phyloP scores from a whole-genome alignment of 2,113 vertebrate genomes.

The Phrynosoma platyrhinos region DNA sequence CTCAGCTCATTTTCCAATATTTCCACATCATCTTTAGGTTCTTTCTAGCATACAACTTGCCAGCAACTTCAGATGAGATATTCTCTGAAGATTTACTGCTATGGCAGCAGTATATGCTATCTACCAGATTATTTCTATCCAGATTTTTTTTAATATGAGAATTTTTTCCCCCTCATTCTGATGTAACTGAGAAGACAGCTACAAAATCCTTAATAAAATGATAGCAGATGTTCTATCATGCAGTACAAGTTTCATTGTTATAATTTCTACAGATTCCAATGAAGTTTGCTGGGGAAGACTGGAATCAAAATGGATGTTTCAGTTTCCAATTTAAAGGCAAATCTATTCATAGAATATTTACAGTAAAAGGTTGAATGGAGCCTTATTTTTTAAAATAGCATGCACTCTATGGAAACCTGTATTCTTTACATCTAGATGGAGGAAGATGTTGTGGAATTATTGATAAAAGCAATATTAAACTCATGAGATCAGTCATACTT shows the following conservation, averaged over 20 bases:
- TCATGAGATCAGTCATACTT: neutral
- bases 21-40: neutral
- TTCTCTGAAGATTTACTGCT: neutral
- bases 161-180: slow-evolving; percentile 60
- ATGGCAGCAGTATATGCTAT: slow-evolving; percentile 17
- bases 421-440: neutral
- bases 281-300: slow-evolving; percentile 29
- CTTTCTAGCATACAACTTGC: neutral
- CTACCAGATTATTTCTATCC: slow-evolving; percentile 42
- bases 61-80: neutral
- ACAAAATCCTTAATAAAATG: slow-evolving; percentile 73
- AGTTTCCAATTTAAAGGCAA: neutral
- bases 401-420: neutral
- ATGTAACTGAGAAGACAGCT: slow-evolving; percentile 69
- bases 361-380: neutral
- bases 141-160: slow-evolving; percentile 35
- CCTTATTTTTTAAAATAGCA: neutral
- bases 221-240: slow-evolving; percentile 68
- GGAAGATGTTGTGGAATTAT: neutral
- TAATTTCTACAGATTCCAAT: slow-evolving; percentile 63
- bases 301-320: slow-evolving; percentile 33
- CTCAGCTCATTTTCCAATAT: neutral
- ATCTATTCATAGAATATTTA: neutral
- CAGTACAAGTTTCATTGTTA: slow-evolving; percentile 63
- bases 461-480: slow-evolving; percentile 14